A percentile compares a stretch with the other conserved stretches of the same genome.
phyloP scores from a whole-genome alignment of 2,113 vertebrate species.

The Microcebus murinus region DNA sequence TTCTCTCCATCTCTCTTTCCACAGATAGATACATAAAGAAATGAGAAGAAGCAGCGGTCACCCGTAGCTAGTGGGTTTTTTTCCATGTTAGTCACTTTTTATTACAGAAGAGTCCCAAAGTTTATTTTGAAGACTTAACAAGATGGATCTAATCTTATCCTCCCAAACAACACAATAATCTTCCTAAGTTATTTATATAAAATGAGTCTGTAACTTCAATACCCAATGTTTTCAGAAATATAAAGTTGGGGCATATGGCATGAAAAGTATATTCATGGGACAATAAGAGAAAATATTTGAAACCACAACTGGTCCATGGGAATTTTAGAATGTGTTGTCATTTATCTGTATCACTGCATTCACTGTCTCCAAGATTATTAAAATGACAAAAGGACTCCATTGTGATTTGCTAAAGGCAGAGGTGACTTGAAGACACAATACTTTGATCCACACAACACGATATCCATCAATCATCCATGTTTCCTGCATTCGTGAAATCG shows the following conservation, averaged over 20 bases:
- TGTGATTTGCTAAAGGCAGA: background rate
- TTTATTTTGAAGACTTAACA: constrained; percentile 40
- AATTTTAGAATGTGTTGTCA: background rate
- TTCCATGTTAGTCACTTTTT: background rate
- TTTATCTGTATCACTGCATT: background rate
- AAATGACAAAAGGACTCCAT: background rate
- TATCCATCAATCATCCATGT: background rate
- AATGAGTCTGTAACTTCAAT: background rate
- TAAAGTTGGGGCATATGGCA: background rate
- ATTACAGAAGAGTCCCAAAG: background rate
- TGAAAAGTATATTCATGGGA: background rate
- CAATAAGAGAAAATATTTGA: constrained; percentile 6
- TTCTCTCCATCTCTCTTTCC: background rate
- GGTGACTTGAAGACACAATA: background rate
- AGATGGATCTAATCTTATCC: background rate
- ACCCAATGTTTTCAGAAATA: constrained; percentile 2
- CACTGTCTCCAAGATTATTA: background rate
- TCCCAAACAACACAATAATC: constrained; percentile 19
- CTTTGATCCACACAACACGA: background rate
- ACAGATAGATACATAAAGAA: too few relatives aligned
- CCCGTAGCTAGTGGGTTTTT: background rate
- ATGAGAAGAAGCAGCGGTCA: background rate
- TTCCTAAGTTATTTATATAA: background rate
- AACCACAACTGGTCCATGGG: background rate
- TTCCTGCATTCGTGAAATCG: background rate